Base-by-base conservation (phyloP, 2,113 vertebrate genomes). In the Catagonus wagneri region DNA sequence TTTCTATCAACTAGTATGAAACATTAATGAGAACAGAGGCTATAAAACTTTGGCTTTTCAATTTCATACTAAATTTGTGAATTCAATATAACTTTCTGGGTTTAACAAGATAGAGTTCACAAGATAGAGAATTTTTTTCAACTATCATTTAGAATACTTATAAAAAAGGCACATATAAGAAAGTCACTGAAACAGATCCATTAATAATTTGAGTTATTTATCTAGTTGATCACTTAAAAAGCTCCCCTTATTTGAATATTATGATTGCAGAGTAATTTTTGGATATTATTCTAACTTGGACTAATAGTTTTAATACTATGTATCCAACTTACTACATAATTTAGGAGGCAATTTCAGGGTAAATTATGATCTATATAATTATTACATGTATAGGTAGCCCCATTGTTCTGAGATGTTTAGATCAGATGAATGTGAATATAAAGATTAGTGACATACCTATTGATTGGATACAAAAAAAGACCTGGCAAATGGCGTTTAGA, bases 201-300 rank as follows among this genome's bases (percentile, higher is more conserved):
- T 58, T 58, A 95, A 83, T 93, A 76, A 81, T 88, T 76, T 89
- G 75, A 92, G 69, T 63, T 83, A 60, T 63, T 87, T 93, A 83
- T 75, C 58, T 80, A 7, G 3, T 90, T 74, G 25, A 91, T 69
- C 22, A 88, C 68, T 93, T 76, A 54, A 92, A 87, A 76, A 75
- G 2, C 16, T 85, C 29, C 75, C n/a, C 29, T 66, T 76, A 8
- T 83, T 88, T 83, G 68, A 15, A 66, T 69, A 85, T 63, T 69
- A 75, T 93, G 23, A 69, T 83, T 92, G 52, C 2, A 93, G 36
- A 61, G 2, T 60, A 50, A 89, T 69, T 78, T 84, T 89, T 72
- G n/a, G 52, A 84, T 71, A 56, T 85, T 72, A 92, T 54, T 66
- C 61, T 85, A 9, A 80, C 36, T 54, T 32, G 19, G 39, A 76